These are phyloP conservation scores for Drosophila neonasuta DNA, from an alignment of 2,888 invertebrate species.

Conservation along the genomic window DNA sequence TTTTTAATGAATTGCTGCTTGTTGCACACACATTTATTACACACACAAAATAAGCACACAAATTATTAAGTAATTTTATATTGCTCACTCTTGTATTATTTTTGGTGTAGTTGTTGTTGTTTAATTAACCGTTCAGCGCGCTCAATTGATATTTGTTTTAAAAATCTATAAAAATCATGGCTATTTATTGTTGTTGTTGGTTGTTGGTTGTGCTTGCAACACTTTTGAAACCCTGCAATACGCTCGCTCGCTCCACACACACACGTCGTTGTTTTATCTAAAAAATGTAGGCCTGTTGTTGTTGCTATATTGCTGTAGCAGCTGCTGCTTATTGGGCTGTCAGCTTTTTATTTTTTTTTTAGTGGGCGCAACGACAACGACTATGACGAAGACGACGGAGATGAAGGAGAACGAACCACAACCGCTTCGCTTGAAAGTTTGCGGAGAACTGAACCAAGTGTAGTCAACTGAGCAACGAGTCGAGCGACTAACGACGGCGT, in stretches of 20 bases:
- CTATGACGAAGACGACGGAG: not conserved
- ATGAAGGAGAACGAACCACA: conserved; percentile 60
- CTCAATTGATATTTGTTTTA: conserved; percentile 37
- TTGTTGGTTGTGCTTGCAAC: conserved; percentile 38
- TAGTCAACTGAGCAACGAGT: conserved; percentile 50
- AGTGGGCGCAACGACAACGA: conserved; percentile 37
- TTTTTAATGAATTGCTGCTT: conserved; percentile 9
- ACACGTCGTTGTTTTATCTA: conserved; percentile 32
- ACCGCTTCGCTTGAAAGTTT: conserved; percentile 78
- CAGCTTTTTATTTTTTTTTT: conserved; percentile 26
- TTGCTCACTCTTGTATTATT: conserved; percentile 11
- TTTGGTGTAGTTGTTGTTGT: conserved; percentile 13
- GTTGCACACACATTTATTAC: conserved; percentile 35
- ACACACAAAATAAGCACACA: conserved; percentile 35
- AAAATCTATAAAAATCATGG: conserved; percentile 40
- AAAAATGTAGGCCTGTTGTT: conserved; percentile 36
- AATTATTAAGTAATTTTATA: conserved; percentile 20
- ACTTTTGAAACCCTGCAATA: conserved; percentile 59
- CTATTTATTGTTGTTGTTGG: conserved; percentile 31
- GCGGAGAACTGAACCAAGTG: conserved; percentile 71
- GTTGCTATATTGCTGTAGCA: conserved; percentile 28
- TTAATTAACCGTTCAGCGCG: conserved; percentile 48
- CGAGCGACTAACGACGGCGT: conserved; percentile 41
- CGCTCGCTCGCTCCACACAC: conserved; percentile 35
- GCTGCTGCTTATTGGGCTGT: conserved; percentile 54